Conservation (phyloP, 1,140 invertebrate species). For the Apis florea region DNA sequence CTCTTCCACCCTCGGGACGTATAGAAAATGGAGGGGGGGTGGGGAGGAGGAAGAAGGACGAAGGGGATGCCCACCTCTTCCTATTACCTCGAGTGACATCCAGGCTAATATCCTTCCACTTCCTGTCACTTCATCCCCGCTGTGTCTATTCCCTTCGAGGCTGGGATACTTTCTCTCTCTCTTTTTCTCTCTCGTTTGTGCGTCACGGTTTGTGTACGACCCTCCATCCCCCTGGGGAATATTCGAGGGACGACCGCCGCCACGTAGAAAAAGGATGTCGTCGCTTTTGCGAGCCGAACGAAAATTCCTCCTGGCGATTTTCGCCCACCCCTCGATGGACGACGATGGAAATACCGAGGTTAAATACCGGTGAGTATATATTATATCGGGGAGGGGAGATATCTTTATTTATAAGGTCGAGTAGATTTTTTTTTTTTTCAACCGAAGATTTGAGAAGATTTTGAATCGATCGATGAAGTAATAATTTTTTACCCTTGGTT, state of each 20-base stretch:
- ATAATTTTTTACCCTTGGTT: too few relatives aligned
- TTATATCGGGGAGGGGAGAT: too few relatives aligned
- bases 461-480: too few relatives aligned
- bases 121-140: conserved; percentile 68
- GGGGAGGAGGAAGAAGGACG: background rate
- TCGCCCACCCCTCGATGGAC: too few relatives aligned
- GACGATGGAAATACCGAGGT: too few relatives aligned
- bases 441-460: too few relatives aligned
- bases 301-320: conserved; percentile 26
- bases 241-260: conserved; percentile 40
- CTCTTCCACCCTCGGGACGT: conserved; percentile 59
- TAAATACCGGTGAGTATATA: too few relatives aligned
- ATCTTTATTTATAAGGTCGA: too few relatives aligned
- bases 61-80: conserved; percentile 57
- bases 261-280: conserved; percentile 54
- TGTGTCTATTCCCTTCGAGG: conserved; percentile 52
- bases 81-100: conserved; percentile 70
- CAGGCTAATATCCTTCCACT: conserved; percentile 76
- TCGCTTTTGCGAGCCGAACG: conserved; percentile 43
- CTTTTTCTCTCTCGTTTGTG: too few relatives aligned
- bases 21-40: conserved; percentile 33
- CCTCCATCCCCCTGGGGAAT: conserved; percentile 11
- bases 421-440: too few relatives aligned
- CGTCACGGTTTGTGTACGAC: background rate
- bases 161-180: background rate